Evolutionary conservation across 1,140 invertebrate genomes (phyloP), one percentile per base, ranked within the genome.

Genomic region (Ceratoteleas bidentatus): DNA sequence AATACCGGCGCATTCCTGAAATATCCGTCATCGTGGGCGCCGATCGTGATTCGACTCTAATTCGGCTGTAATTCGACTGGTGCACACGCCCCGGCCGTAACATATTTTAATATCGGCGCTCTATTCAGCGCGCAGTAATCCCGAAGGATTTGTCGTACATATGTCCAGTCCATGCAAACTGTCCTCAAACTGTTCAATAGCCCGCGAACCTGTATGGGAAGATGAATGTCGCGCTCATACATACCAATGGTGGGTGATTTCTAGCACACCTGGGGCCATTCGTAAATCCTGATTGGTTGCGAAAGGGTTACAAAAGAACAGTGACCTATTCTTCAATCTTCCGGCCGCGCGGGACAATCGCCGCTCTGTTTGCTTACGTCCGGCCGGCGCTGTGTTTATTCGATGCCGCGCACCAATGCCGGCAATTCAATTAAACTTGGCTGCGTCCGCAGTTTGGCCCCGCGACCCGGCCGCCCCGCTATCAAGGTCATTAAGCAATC

Each of bases 131-230:
- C 84, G 81, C 84, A 85, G 87, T 90, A 90, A 90, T 90, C 89
- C 88, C 89, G 57, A 85, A 86, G 89, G 89, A 90, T 90, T 90
- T 90, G 89, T 88, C 87, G 88, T 88, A 90, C 89, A 89, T 85
- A 88, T 90, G 89, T 89, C 88, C 86, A 85, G 78, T 85, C 85
- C 84, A 84, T 85, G 85, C 86, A 88, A 88, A 89, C 87, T 88
- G 88, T 88, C 87, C 87, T 87, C 87, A 85, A 89, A 89, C 84
- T 83, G 88, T 85, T 88, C 88, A 87, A 89, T 89, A 88, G 86
- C 84, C 73, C 83, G 58, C 61, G 72, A 84, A 80, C 57, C 66
- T 69, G 56, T 58, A 80, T 82, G 81, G 81, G 86, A 88, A 88
- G 87, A 89, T 87, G 87, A 87, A 89, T 89, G 88, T 87, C 86